Percentiles rank a stretch among this genome's conserved stretches.
These are phyloP conservation scores for Alethe castanea DNA, from an alignment of 2,113 vertebrate species.

Conservation along the genomic window DNA sequence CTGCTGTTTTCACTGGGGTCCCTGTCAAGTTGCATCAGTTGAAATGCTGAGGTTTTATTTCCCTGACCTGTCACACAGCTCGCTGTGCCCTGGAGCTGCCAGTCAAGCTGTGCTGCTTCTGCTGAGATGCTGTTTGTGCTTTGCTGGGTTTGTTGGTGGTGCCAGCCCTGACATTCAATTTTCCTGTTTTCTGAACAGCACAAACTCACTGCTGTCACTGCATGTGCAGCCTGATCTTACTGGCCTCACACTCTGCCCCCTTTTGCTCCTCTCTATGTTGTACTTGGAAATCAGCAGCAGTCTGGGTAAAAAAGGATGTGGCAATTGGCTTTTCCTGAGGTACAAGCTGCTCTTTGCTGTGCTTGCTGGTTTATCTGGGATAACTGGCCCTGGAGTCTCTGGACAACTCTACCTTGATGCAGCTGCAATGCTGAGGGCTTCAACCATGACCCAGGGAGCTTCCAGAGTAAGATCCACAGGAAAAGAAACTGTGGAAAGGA, in stretches of 20 bases:
- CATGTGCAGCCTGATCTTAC: too few relatives aligned
- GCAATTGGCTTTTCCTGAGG: not conserved
- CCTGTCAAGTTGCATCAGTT: conserved; percentile 27
- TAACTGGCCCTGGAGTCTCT: not conserved
- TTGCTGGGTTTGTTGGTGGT: not conserved
- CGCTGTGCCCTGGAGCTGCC: not conserved
- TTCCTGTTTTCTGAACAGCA: not conserved
- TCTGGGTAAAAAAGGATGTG: not conserved
- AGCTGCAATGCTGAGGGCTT: not conserved
- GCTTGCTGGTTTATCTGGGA: not conserved
- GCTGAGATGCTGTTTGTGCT: conserved; percentile 13
- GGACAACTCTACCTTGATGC: not conserved
- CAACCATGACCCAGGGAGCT: not conserved
- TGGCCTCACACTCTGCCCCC: not conserved
- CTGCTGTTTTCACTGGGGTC: not conserved
- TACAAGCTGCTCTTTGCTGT: not conserved
- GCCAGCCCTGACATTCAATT: not conserved
- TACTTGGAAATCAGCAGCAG: not conserved
- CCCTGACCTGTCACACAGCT: not conserved
- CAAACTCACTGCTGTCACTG: not conserved
- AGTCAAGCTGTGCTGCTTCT: conserved; percentile 26
- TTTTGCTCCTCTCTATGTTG: not conserved
- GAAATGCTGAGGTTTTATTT: not conserved
- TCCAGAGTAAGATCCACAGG: not conserved
- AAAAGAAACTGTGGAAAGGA: not conserved